A percentile compares a stretch with the other conserved stretches of the same genome.
Conservation (phyloP, 2,797 vertebrate genomes). For the Cossypha caffra region DNA sequence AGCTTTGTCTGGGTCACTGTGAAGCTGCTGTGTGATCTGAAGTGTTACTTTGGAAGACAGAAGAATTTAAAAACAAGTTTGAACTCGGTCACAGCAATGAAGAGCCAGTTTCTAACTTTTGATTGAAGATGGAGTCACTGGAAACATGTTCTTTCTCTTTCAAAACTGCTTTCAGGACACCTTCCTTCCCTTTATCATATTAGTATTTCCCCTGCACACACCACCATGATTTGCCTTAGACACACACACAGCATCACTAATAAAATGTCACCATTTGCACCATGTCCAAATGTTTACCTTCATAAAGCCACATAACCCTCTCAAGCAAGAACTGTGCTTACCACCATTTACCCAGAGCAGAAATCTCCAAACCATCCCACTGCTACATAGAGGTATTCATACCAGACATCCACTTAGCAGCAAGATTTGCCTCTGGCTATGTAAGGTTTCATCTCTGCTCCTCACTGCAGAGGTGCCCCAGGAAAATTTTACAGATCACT, state of each 20-base stretch:
- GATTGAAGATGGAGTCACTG: neutral
- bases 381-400: neutral
- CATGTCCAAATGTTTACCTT: neutral
- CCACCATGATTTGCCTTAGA: neutral
- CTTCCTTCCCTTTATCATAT: neutral
- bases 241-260: neutral
- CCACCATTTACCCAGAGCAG: neutral
- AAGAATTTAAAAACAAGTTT: neutral
- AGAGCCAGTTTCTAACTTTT: neutral
- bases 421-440: neutral
- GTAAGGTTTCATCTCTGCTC: neutral
- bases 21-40: neutral
- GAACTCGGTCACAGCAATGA: neutral
- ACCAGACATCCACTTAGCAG: neutral
- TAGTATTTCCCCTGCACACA: neutral
- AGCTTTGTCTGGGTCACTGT: neutral
- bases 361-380: neutral
- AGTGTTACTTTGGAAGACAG: neutral
- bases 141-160: neutral
- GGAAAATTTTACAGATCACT: slow-evolving; percentile 3
- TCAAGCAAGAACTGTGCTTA: neutral
- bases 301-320: neutral
- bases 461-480: neutral
- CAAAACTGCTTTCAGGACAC: neutral
- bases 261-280: neutral